These are phyloP conservation scores for Sebastes oblongus DNA, from an alignment of 2,797 vertebrate genomes.

Conservation along the genomic window DNA sequence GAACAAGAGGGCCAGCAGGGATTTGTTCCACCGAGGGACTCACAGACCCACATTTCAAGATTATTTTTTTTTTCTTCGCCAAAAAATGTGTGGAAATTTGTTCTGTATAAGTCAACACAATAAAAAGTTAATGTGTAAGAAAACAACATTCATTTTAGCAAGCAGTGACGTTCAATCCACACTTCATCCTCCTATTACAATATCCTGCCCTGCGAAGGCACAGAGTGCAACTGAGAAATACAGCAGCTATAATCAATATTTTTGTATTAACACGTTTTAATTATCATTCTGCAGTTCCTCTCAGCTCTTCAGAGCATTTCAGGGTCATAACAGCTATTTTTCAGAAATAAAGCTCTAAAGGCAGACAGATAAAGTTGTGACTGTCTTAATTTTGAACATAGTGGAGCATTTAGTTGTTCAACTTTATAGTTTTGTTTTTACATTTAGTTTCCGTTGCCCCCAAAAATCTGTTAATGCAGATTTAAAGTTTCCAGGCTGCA, in stretches of 20 bases:
- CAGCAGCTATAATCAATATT: neutral
- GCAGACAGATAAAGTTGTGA: neutral
- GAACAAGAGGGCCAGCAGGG: conserved; percentile 44
- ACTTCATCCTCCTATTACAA: neutral
- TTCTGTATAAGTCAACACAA: conserved; percentile 39
- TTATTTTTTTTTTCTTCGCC: neutral
- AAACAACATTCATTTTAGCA: conserved; percentile 24
- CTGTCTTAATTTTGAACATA: neutral
- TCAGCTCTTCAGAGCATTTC: neutral
- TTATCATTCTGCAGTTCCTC: neutral
- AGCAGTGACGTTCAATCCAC: neutral
- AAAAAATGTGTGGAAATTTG: conserved; percentile 34
- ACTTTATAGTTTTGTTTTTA: neutral
- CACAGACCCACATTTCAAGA: conserved; percentile 18
- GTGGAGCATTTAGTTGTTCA: neutral
- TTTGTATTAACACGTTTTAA: neutral
- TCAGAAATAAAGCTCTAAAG: neutral
- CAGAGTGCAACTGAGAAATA: neutral
- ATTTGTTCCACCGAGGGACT: conserved; percentile 33
- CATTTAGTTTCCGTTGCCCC: neutral
- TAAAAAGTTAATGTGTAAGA: conserved; percentile 19
- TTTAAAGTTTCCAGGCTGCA: neutral
- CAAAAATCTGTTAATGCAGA: neutral
- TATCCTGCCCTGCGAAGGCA: too few relatives aligned
- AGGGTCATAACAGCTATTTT: neutral